Conservation (phyloP, 1,140 invertebrate species). For the Adelges cooleyi region DNA sequence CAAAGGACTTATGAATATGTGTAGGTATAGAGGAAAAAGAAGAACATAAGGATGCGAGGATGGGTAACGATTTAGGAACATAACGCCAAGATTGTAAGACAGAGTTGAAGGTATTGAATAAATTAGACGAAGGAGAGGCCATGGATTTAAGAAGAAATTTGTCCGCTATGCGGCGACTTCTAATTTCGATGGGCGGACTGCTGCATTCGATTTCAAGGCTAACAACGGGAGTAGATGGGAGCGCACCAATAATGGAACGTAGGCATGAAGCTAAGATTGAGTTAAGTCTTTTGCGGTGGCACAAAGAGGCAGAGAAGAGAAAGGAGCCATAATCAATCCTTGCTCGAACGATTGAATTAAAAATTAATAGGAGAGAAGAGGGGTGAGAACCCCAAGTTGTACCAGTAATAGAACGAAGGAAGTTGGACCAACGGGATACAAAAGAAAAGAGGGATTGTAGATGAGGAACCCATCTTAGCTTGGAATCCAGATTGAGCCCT, state of each 20-base stretch:
- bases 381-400: background rate
- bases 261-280: background rate
- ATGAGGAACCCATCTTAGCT: background rate
- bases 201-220: background rate
- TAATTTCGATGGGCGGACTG: background rate
- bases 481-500: background rate
- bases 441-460: background rate
- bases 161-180: background rate
- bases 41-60: background rate
- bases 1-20: background rate
- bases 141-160: background rate
- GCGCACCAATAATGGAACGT: background rate
- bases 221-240: background rate
- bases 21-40: background rate
- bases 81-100: background rate
- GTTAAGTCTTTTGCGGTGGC: background rate
- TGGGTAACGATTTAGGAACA: background rate
- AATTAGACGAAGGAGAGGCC: too few species aligned
- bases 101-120: background rate
- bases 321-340: background rate
- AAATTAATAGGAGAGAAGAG: background rate
- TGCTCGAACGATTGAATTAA: background rate
- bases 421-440: background rate
- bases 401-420: background rate
- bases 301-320: background rate